Base-by-base conservation (phyloP, 1,140 invertebrate genomes). In the Palaemon carinicauda region DNA sequence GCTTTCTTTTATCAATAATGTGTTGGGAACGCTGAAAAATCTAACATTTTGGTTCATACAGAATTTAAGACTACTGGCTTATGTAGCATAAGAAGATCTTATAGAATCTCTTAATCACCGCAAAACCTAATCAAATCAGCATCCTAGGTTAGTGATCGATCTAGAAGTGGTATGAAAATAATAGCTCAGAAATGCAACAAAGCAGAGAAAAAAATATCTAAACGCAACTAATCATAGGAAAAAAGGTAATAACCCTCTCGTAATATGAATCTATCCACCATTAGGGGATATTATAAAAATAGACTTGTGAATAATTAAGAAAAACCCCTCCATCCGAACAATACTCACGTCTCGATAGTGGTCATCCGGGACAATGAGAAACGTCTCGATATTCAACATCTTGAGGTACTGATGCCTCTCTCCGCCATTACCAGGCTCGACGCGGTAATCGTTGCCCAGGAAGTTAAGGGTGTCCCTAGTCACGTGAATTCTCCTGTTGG, bases 351-450 rank as follows among this genome's bases (percentile, higher is more conserved):
- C 90, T 52, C 89, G 79, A 27, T 90, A 89, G 41, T 90, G 88
- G 41, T 91, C 90, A 88, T 89, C 89, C 15, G 90, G 89, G 10
- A 97, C 94, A 82, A 99, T 98, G 10, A 99, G 93, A 92, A 95
- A 98, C 0, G 98, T 98, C 90, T 97, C 95, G 89, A 98, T 97
- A 91, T 97, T 97, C 92, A 98, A 95, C 90, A 98, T 96, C 90
- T 96, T 95, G 1, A 99, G 92, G 92, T 97, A 98, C 1, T 95
- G 91, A 90, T 98, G 97, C 53, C 97, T 92, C 60, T 96, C 95
- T 0, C 93, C 95, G 0, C 97, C 97, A 87, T 95, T 92, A 5
- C 97, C 97, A 0, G 95, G 95, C 90, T 98, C 97, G 33, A 98
- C 96, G 90, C 96, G 94, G 91, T 98, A 99, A 90, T 97, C 96